Evolutionary conservation across 2,113 vertebrate genomes (phyloP).

Genomic region (Gulo gulo): DNA sequence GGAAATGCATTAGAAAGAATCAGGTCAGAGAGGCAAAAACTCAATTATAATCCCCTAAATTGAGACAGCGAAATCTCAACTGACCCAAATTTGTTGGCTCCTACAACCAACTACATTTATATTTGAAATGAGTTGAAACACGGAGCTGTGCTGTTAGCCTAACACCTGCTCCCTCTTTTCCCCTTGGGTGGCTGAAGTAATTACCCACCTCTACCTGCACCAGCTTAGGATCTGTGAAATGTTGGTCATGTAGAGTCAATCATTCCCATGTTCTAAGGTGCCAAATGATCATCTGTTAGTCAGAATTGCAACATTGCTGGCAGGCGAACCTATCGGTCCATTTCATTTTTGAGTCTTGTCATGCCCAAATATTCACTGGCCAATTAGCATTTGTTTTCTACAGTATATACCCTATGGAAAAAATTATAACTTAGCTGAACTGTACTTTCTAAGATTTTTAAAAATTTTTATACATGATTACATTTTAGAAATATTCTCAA

Average conservation of each 20-base stretch:
- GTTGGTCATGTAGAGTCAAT: slow-evolving; percentile 21
- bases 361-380: not conserved
- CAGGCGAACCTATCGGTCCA: not conserved
- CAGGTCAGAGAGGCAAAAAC: slow-evolving; percentile 54
- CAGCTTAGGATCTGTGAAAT: slow-evolving; percentile 59
- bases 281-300: slow-evolving; percentile 57
- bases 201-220: slow-evolving; percentile 54
- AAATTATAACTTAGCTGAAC: not conserved
- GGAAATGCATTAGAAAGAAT: slow-evolving; percentile 56
- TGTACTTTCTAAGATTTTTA: slow-evolving; percentile 3
- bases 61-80: slow-evolving; percentile 63
- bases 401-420: not conserved
- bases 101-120: slow-evolving; percentile 36
- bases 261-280: slow-evolving; percentile 33
- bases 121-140: slow-evolving; percentile 69
- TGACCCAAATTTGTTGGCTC: slow-evolving; percentile 71
- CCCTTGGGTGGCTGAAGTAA: slow-evolving; percentile 60
- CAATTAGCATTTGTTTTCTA: slow-evolving; percentile 55
- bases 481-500: slow-evolving; percentile 23
- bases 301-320: slow-evolving; percentile 39
- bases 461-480: not conserved
- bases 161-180: slow-evolving; percentile 53
- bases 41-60: slow-evolving; percentile 73
- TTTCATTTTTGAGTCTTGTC: slow-evolving; percentile 30
- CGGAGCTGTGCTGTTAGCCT: not conserved